Conservation (phyloP, 2,888 invertebrate species). For the Abrostola triplasia region DNA sequence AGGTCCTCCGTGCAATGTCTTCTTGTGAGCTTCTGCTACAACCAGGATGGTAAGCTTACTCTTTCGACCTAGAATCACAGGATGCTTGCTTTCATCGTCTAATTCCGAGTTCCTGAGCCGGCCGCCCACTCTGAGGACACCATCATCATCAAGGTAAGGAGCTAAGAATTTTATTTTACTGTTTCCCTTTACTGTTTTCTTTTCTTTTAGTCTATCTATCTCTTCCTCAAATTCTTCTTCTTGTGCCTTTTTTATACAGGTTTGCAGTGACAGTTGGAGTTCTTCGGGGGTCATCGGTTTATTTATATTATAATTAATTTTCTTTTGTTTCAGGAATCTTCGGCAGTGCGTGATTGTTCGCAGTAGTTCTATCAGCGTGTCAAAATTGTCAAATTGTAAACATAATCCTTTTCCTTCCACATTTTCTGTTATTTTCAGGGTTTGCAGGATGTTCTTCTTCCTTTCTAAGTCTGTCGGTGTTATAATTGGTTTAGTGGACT, state of each 20-base stretch:
- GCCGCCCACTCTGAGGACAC: conserved; percentile 15
- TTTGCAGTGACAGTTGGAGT: background rate
- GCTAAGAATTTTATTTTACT: conserved; percentile 1
- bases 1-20: conserved; percentile 6
- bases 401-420: background rate
- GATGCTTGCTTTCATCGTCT: background rate
- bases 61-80: background rate
- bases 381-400: conserved; percentile 7
- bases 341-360: conserved; percentile 6
- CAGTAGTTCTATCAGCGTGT: conserved; percentile 1
- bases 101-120: background rate
- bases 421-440: background rate
- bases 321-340: conserved; percentile 11
- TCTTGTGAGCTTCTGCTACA: background rate
- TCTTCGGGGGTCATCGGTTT: background rate
- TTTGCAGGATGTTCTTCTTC: background rate
- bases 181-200: conserved; percentile 1
- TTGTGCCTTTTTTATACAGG: conserved; percentile 1
- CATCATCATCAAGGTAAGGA: conserved; percentile 4
- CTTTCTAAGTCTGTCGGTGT: conserved; percentile 22
- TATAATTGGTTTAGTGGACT: conserved; percentile 1
- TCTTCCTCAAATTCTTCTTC: conserved; percentile 2
- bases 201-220: background rate
- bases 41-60: background rate
- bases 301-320: background rate